Conservation (phyloP, 2,888 invertebrate genomes). For the Anorthoa munda region DNA sequence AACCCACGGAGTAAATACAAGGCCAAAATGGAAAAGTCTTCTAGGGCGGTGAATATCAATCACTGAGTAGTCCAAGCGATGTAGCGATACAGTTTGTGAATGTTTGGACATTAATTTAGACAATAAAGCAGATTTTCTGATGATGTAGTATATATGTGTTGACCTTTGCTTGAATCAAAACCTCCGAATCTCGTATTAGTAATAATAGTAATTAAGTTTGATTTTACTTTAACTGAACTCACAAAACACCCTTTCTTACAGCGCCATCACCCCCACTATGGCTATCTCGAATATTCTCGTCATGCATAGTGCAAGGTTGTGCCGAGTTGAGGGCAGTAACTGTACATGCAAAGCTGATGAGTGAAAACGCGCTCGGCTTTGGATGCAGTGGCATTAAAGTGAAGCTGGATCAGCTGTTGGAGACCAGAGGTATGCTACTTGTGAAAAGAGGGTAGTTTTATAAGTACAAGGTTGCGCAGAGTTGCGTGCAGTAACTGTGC, state of each 20-base stretch:
- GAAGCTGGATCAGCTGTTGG: slow-evolving; percentile 86
- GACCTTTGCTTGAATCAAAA: too few species aligned
- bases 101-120: too few species aligned
- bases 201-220: background rate
- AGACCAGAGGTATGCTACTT: slow-evolving; percentile 79
- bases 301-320: slow-evolving; percentile 92
- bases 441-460: too few species aligned
- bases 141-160: too few species aligned
- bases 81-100: too few species aligned
- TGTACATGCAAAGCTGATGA: slow-evolving; percentile 73
- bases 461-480: slow-evolving; percentile 93
- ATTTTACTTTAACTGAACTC: background rate
- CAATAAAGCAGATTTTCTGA: too few species aligned
- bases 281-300: slow-evolving; percentile 84
- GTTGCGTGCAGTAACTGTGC: slow-evolving; percentile 91
- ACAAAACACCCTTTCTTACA: slow-evolving; percentile 61
- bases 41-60: too few species aligned
- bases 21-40: too few species aligned
- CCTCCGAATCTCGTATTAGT: too few species aligned
- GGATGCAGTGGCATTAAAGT: slow-evolving; percentile 87
- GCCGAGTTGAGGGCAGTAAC: slow-evolving; percentile 93
- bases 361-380: slow-evolving; percentile 73
- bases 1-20: background rate
- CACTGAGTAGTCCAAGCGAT: too few species aligned
- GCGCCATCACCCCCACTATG: slow-evolving; percentile 80